These are phyloP conservation scores for Clamator glandarius DNA, from an alignment of 2,797 vertebrate species.

Conservation along the genomic window DNA sequence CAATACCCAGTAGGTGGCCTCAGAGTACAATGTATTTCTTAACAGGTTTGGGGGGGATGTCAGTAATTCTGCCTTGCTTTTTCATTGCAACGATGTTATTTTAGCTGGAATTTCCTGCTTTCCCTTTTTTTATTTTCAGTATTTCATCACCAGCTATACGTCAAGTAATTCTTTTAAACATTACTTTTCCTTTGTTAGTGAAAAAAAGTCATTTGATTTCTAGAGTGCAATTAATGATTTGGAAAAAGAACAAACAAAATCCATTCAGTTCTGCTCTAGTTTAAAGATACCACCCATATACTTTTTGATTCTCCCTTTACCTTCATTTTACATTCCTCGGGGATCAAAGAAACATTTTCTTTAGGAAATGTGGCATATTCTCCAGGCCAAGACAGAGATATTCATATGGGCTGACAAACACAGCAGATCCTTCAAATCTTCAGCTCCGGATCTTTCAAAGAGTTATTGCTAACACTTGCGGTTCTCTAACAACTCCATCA, in stretches of 20 bases:
- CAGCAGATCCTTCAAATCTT: neutral
- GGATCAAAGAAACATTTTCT: neutral
- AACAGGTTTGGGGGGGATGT: neutral
- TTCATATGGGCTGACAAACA: neutral
- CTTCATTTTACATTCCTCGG: neutral
- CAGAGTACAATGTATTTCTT: constrained; percentile 48
- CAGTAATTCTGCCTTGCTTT: neutral
- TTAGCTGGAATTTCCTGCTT: neutral
- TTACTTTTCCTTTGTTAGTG: neutral
- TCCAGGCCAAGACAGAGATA: neutral
- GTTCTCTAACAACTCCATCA: neutral
- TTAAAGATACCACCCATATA: neutral
- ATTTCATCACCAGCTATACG: neutral
- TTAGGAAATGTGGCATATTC: neutral
- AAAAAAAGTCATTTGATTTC: neutral
- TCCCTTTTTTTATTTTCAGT: neutral
- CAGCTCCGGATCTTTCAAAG: neutral
- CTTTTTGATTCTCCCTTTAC: neutral
- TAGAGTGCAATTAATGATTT: neutral
- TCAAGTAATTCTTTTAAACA: neutral
- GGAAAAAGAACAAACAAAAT: neutral
- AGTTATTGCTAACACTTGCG: neutral
- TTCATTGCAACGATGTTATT: neutral
- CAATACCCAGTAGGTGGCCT: constrained; percentile 59
- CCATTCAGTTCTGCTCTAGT: neutral